A percentile compares a stretch with the other conserved stretches of the same genome.
Evolutionary conservation across 2,888 invertebrate species (phyloP).

Genomic region (Hofmannophila pseudospretella): DNA sequence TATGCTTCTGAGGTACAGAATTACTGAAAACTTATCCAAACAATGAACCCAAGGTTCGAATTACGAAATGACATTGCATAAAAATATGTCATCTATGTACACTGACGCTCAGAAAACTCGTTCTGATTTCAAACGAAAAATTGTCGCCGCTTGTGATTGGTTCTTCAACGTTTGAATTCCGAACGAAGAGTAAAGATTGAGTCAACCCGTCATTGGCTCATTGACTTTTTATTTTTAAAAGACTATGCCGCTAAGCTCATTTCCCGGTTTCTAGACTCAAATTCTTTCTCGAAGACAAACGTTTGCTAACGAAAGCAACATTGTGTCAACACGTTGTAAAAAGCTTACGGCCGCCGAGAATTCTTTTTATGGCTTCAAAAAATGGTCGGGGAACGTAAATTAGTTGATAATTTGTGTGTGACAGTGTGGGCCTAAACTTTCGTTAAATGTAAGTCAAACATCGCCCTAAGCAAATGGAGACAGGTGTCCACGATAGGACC

Average conservation of each 20-base stretch:
- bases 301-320: slow-evolving; percentile 21
- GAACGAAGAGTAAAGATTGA: slow-evolving; percentile 3
- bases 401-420: slow-evolving; percentile 75
- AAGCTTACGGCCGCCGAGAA: slow-evolving; percentile 49
- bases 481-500: slow-evolving; percentile 65
- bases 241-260: slow-evolving; percentile 22
- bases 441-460: slow-evolving; percentile 72
- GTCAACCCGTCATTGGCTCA: slow-evolving; percentile 16
- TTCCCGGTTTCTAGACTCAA: slow-evolving; percentile 27
- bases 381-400: slow-evolving; percentile 63
- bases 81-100: too few relatives aligned
- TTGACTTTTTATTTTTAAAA: slow-evolving; percentile 17
- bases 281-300: slow-evolving; percentile 22
- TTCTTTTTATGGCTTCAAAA: slow-evolving; percentile 53
- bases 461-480: slow-evolving; percentile 71
- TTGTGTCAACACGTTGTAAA: slow-evolving; percentile 46
- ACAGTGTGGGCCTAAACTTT: slow-evolving; percentile 62
- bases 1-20: too few relatives aligned
- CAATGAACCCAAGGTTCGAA: too few relatives aligned
- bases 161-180: slow-evolving; percentile 1
- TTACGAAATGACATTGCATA: too few relatives aligned
- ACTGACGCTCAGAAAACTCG: too few relatives aligned
- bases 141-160: background rate
- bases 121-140: too few relatives aligned
- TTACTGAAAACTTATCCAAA: too few relatives aligned